Conservation (phyloP, 2,113 vertebrate species). For the Panurus biarmicus region DNA sequence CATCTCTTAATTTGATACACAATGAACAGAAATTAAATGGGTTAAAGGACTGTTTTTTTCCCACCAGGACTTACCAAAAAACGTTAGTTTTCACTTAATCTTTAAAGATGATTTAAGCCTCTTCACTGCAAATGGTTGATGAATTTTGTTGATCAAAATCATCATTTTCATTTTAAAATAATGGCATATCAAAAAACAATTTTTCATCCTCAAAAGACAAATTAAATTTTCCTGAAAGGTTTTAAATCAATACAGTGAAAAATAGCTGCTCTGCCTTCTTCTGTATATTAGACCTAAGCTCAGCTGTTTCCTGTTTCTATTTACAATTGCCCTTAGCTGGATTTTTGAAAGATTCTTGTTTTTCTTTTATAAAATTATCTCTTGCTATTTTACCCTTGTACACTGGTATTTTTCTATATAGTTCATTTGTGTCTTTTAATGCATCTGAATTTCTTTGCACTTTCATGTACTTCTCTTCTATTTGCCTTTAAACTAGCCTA, state of each 20-base stretch:
- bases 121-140: neutral
- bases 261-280: neutral
- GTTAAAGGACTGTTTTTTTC: neutral
- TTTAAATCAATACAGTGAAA: neutral
- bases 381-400: neutral
- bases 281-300: neutral
- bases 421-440: neutral
- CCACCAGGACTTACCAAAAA: neutral
- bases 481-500: neutral
- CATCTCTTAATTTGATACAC: neutral
- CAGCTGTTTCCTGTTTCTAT: neutral
- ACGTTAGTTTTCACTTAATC: neutral
- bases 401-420: neutral
- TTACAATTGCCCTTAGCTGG: neutral
- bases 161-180: neutral
- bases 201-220: neutral
- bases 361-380: neutral
- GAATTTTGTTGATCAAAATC: neutral
- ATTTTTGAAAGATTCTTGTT: neutral
- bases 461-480: neutral
- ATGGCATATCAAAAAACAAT: neutral
- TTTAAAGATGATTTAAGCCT: neutral
- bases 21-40: neutral
- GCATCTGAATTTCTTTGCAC: neutral
- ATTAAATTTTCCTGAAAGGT: neutral